These are phyloP conservation scores for Dione juno DNA, from an alignment of 2,888 invertebrate genomes.

Conservation along the genomic window DNA sequence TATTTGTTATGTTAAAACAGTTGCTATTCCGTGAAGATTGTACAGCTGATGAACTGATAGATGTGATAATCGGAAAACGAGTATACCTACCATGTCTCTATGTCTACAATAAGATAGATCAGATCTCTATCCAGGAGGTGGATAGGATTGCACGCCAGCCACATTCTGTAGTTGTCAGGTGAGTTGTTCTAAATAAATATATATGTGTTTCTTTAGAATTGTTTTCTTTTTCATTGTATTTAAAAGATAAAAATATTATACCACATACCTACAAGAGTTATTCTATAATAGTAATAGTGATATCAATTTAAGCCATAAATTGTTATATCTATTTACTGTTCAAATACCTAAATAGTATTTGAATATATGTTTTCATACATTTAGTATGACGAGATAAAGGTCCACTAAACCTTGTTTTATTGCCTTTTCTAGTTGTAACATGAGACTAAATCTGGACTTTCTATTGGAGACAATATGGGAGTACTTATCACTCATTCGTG, in stretches of 20 bases:
- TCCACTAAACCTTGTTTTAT: neutral
- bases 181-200: neutral
- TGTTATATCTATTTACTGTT: too few relatives aligned
- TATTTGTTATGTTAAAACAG: constrained; percentile 49
- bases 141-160: constrained; percentile 95
- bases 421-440: constrained; percentile 92
- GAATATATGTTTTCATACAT: too few relatives aligned
- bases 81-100: constrained; percentile 98
- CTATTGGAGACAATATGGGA: constrained; percentile 97
- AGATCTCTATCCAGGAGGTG: constrained; percentile 99
- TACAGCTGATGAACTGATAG: constrained; percentile 97
- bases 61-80: constrained; percentile 97
- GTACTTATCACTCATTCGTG: constrained; percentile 94
- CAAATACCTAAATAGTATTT: too few relatives aligned
- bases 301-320: too few relatives aligned
- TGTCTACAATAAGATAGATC: constrained; percentile 99
- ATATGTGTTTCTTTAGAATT: too few relatives aligned
- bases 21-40: constrained; percentile 98
- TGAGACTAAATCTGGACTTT: constrained; percentile 98
- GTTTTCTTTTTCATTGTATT: too few relatives aligned
- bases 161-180: constrained; percentile 96
- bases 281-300: too few relatives aligned
- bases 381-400: neutral
- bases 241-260: too few relatives aligned
- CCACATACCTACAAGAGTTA: too few relatives aligned